Conservation (phyloP, 2,888 invertebrate species). For the Drosophila anceps region DNA sequence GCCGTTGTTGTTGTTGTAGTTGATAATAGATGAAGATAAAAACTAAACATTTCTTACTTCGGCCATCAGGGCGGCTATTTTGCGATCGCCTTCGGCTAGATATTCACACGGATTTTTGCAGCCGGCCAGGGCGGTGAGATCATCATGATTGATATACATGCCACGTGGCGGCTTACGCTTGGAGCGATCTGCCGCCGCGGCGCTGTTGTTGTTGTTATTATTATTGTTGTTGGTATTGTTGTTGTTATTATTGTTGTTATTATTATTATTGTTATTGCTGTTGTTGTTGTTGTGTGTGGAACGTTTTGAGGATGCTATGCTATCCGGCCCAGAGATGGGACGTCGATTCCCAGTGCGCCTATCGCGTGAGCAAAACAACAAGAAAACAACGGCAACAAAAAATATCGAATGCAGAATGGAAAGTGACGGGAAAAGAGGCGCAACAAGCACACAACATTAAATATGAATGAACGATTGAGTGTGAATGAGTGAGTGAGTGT, state of each 20-base stretch:
- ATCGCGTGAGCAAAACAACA: conserved; percentile 18
- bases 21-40: conserved; percentile 1
- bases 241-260: neutral
- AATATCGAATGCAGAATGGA: neutral
- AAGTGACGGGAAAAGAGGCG: neutral
- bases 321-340: conserved; percentile 90
- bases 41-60: conserved; percentile 90
- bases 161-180: conserved; percentile 97
- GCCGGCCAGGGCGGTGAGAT: conserved; percentile 94
- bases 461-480: conserved; percentile 13
- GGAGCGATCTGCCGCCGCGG: conserved; percentile 86
- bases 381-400: neutral
- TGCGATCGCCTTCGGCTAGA: conserved; percentile 96
- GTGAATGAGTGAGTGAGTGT: conserved; percentile 10
- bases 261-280: neutral
- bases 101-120: conserved; percentile 88
- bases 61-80: conserved; percentile 96
- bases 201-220: conserved; percentile 64
- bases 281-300: conserved; percentile 79
- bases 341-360: conserved; percentile 93
- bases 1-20: conserved; percentile 12
- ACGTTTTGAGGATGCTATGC: conserved; percentile 78
- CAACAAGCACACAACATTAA: conserved; percentile 17
- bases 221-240: neutral
- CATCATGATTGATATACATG: conserved; percentile 99